These are phyloP conservation scores for Pelobates fuscus DNA, from an alignment of 2,113 vertebrate species.

Conservation along the genomic window DNA sequence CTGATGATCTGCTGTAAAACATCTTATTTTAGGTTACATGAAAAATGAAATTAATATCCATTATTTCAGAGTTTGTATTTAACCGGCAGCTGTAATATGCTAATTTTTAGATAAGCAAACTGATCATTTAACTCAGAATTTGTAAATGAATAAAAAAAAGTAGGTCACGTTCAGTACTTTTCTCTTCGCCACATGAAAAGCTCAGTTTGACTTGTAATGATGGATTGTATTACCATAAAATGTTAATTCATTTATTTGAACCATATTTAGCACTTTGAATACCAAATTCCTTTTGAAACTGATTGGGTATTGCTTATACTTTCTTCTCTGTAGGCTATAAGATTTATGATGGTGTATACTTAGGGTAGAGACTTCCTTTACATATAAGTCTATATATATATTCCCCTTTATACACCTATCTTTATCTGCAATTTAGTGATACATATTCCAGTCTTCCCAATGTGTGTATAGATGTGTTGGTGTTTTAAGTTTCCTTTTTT, in stretches of 20 bases:
- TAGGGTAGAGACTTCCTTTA: too few relatives aligned
- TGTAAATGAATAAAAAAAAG: conserved; percentile 42
- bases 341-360: too few relatives aligned
- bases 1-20: conserved; percentile 19
- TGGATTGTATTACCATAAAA: conserved; percentile 48
- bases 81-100: conserved; percentile 26
- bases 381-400: too few relatives aligned
- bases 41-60: conserved; percentile 45
- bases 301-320: conserved; percentile 14
- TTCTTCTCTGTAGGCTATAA: too few relatives aligned
- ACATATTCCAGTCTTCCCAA: too few relatives aligned
- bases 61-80: conserved; percentile 39
- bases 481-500: too few relatives aligned
- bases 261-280: conserved; percentile 10
- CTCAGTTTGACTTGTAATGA: conserved; percentile 37
- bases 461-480: too few relatives aligned
- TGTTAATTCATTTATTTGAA: conserved; percentile 44
- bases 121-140: conserved; percentile 27
- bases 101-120: conserved; percentile 45
- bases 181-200: conserved; percentile 31
- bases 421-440: too few relatives aligned
- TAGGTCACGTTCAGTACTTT: conserved; percentile 31
- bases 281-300: conserved; percentile 8
- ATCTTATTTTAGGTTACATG: conserved; percentile 37
- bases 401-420: too few relatives aligned